Percentiles rank a stretch among this genome's conserved stretches.
phyloP scores from a whole-genome alignment of 2,888 invertebrate species.

The Plebejus argus region DNA sequence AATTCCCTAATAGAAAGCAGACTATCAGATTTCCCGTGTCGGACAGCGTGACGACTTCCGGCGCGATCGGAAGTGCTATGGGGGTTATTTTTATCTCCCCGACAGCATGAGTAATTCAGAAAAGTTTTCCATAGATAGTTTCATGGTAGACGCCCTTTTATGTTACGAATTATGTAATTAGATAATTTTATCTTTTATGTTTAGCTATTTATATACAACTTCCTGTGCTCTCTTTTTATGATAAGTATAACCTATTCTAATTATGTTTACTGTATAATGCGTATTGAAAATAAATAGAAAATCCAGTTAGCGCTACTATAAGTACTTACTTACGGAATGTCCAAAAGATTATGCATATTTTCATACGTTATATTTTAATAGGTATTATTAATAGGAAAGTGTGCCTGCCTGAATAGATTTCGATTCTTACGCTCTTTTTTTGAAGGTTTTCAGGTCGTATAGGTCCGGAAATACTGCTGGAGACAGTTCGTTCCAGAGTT shows the following conservation, averaged over 20 bases:
- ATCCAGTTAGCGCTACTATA: background rate
- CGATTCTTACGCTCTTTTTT: no score
- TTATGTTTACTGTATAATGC: no score
- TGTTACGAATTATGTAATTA: background rate
- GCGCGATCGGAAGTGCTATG: slow-evolving; percentile 52
- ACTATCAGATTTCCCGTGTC: slow-evolving; percentile 66
- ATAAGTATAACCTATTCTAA: background rate
- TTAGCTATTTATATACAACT: background rate
- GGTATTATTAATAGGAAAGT: no score
- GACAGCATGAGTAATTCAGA: background rate
- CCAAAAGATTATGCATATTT: no score
- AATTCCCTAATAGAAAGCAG: slow-evolving; percentile 77
- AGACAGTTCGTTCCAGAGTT: no score
- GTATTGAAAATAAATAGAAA: background rate
- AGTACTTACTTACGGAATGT: background rate
- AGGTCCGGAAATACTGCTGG: no score
- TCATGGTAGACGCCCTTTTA: background rate
- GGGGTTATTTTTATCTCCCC: slow-evolving; percentile 46
- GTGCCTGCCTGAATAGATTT: no score
- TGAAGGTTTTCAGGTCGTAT: no score
- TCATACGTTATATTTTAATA: no score
- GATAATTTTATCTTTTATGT: background rate
- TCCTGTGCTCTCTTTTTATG: background rate
- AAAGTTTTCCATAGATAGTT: slow-evolving; percentile 20
- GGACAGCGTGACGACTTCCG: slow-evolving; percentile 69